Evolutionary conservation across 2,888 invertebrate genomes (phyloP).

Genomic region (Smittia aterrima): DNA sequence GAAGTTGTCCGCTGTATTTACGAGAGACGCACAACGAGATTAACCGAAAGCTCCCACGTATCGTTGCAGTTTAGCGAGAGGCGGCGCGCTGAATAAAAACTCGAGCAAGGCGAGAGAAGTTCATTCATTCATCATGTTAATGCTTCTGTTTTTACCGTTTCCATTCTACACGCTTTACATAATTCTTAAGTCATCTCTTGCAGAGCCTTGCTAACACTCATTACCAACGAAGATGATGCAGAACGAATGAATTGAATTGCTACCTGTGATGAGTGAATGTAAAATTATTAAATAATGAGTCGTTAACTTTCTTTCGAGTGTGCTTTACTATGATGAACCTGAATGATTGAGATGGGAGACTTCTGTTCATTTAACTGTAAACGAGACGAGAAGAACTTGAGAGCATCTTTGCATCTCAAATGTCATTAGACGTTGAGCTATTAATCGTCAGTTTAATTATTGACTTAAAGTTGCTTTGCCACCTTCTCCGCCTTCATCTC

Average conservation of each 20-base stretch:
- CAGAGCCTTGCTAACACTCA: background rate
- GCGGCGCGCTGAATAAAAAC: background rate
- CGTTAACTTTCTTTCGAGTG: background rate
- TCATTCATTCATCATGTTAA: conserved; percentile 12
- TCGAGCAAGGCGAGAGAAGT: conserved; percentile 10
- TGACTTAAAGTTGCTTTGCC: background rate
- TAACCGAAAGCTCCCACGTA: background rate
- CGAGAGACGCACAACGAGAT: background rate
- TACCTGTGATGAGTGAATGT: conserved; percentile 1
- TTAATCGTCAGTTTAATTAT: background rate
- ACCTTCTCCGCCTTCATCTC: background rate
- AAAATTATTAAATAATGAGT: conserved; percentile 1
- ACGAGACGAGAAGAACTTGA: background rate
- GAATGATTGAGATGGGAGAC: background rate
- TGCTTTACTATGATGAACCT: background rate
- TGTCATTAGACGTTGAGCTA: background rate
- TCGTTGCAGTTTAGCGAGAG: background rate
- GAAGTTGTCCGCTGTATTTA: background rate
- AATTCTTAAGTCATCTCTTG: conserved; percentile 5
- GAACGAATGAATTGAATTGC: conserved; percentile 6
- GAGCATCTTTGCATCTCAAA: background rate
- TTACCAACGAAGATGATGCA: background rate
- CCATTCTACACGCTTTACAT: conserved; percentile 2
- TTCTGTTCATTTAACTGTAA: background rate
- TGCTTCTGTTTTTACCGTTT: conserved; percentile 2